Evolutionary conservation across 2,888 invertebrate species (phyloP), one percentile per base, ranked within the genome.

Genomic region (Trachelus tabidus): DNA sequence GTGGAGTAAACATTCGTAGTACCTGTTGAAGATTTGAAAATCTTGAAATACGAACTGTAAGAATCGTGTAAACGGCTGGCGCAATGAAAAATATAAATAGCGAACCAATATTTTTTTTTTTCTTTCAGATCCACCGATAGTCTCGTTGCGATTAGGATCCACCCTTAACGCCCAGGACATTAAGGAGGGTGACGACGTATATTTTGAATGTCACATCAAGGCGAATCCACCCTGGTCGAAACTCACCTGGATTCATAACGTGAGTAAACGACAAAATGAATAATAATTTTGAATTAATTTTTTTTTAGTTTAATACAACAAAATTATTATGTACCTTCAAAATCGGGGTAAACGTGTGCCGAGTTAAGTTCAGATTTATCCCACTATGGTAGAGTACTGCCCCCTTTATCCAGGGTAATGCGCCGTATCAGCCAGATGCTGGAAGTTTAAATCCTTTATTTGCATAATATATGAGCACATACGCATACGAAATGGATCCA

Each of bases 161-260:
- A 97, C 97, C 79, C 93, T 97, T 85, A 95, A 96, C 87, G 95
- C 96, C 79, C 95, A 96, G 84, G 97, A 97, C 93, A 97, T 97
- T 93, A 97, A 97, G 92, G 97, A 97, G 92, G 97, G 97, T 76
- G 97, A 97, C 89, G 97, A 97, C 92, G 97, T 97, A 80, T 97
- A 97, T 93, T 97, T 97, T 92, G 97, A 97, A 93, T 97, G 97
- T 92, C 96, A 97, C 93, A 96, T 97, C 88, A 95, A 96, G 89
- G 96, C 97, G 87, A 97, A 97, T 93, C 97, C 97, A 68, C 95
- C 95, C 81, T 96, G 96, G 93, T 94, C 96, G 88, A 96, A 96
- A 89, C 94, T 97, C 83, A 94, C 96, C 85, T 97, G 97, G 97
- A 93, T 96, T 85, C 97, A 97, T 89, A 95, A 97, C 90, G 97